A percentile compares a stretch with the other conserved stretches of the same genome.
phyloP scores from a whole-genome alignment of 1,140 invertebrate species.

The Vollenhovia emeryi region DNA sequence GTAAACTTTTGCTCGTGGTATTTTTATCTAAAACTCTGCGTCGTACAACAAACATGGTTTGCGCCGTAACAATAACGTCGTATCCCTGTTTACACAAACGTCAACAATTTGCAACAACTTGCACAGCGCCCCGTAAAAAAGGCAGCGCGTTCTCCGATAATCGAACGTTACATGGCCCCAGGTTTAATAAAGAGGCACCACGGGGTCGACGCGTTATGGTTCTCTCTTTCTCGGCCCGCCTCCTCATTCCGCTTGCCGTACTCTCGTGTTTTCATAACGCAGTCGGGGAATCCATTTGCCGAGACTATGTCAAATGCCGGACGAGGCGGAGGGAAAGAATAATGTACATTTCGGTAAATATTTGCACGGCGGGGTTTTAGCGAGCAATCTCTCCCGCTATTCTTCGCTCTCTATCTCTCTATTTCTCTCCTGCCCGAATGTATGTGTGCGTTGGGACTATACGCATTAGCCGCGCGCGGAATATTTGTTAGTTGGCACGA shows the following conservation, averaged over 20 bases:
- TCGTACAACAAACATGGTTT: not conserved
- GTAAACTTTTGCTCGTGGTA: not conserved
- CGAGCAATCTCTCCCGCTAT: not conserved
- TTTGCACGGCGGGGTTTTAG: conserved; percentile 46
- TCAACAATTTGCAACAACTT: conserved; percentile 20
- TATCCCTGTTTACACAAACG: conserved; percentile 6
- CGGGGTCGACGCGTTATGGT: not conserved
- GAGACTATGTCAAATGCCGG: conserved; percentile 31
- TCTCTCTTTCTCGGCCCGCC: not conserved
- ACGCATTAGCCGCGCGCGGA: conserved; percentile 39
- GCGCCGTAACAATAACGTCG: conserved; percentile 35
- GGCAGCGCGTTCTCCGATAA: not conserved
- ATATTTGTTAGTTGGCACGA: conserved; percentile 68
- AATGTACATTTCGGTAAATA: conserved; percentile 59
- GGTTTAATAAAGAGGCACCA: conserved; percentile 25
- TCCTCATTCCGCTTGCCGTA: not conserved
- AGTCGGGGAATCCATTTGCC: conserved; percentile 3
- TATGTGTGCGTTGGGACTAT: not conserved
- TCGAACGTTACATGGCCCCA: not conserved
- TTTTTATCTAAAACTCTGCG: not conserved
- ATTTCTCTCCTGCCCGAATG: not conserved
- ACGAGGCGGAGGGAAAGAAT: conserved; percentile 23
- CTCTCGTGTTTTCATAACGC: conserved; percentile 29
- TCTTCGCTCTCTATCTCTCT: not conserved
- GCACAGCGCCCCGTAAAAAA: not conserved